Base-by-base conservation (phyloP, 2,888 invertebrate genomes). In the Dioctria linearis region DNA sequence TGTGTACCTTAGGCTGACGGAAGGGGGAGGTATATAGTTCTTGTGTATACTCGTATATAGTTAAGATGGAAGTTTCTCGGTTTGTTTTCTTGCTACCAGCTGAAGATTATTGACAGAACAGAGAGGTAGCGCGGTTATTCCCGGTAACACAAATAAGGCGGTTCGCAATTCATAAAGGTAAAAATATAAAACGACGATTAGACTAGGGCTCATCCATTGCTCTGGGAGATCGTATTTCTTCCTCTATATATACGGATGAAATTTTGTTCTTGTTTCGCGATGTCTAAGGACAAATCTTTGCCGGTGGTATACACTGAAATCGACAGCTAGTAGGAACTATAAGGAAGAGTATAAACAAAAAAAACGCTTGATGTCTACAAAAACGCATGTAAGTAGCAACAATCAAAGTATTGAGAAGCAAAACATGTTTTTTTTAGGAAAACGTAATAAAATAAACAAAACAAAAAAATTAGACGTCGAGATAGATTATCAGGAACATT, bases 101-200 rank as follows among this genome's bases (percentile, higher is more conserved):
- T 42, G 46, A 65, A 42, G 78, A 78, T 76, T 76, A 78, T 66
- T 78, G 78, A 78, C 78, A 78, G 78, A 78, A 78, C 78, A 78
- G 51, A 63, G 78, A 78, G 54, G 49, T 4, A 65, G 66, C 37
- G 13, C 51, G 42, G 78, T 25, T 54, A 78, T 54, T 54, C 66
- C 42, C 66, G 40, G 40, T 40, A 78, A 78, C 66, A 78, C 78
- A 65, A 66, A 78, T 78, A 78, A 78, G 78, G 78, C 78, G 66
- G 65, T 66, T 42, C 78, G 66, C 78, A 66, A 54, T 78, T 78
- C 78, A 78, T 78, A 78, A 78, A 66, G 78, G 54, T 13, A 42
- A 65, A 25, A 54, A 54, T 66, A 76, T 57, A 49, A 63, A 46
- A 61, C 76, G 49, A 63, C 46, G 39, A 76, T 25, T 25, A 25